phyloP scores from a whole-genome alignment of 2,888 invertebrate species.

The Noctua janthina region DNA sequence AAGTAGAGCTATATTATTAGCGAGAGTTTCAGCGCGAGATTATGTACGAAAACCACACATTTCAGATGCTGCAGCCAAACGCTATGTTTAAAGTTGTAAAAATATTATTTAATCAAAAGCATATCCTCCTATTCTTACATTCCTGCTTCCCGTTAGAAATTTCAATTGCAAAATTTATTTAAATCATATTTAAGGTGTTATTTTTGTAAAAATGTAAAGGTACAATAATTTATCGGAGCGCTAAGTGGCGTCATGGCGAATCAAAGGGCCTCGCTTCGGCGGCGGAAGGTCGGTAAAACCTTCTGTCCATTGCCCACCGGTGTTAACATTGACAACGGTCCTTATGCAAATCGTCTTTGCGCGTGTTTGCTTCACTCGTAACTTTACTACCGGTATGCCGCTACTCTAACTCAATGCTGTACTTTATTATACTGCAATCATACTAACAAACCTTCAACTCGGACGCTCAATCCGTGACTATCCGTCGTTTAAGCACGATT shows the following conservation, averaged over 20 bases:
- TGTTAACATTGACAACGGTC: conserved; percentile 84
- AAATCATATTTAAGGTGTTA: conserved; percentile 35
- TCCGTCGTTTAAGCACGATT: conserved; percentile 72
- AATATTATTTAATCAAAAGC: not conserved
- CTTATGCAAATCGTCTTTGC: conserved; percentile 87
- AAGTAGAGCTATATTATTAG: not conserved
- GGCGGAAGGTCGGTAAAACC: conserved; percentile 84
- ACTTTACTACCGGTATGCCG: conserved; percentile 67
- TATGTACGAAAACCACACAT: not conserved
- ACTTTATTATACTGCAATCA: conserved; percentile 69
- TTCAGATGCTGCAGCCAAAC: not conserved
- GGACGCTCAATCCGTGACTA: conserved; percentile 73
- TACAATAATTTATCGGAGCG: conserved; percentile 70
- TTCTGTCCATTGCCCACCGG: conserved; percentile 81
- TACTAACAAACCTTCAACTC: conserved; percentile 74
- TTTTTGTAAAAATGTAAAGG: conserved; percentile 61
- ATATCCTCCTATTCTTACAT: conserved; percentile 16
- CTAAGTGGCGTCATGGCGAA: conserved; percentile 82
- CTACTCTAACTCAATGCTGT: conserved; percentile 61
- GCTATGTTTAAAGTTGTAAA: not conserved
- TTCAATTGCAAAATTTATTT: conserved; percentile 70
- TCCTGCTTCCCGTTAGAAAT: conserved; percentile 43
- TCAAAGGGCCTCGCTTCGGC: conserved; percentile 84
- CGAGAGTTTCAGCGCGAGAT: not conserved
- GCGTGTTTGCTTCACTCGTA: conserved; percentile 70